These are phyloP conservation scores for Diachasma alloeum DNA, from an alignment of 1,140 invertebrate genomes.

Conservation along the genomic window DNA sequence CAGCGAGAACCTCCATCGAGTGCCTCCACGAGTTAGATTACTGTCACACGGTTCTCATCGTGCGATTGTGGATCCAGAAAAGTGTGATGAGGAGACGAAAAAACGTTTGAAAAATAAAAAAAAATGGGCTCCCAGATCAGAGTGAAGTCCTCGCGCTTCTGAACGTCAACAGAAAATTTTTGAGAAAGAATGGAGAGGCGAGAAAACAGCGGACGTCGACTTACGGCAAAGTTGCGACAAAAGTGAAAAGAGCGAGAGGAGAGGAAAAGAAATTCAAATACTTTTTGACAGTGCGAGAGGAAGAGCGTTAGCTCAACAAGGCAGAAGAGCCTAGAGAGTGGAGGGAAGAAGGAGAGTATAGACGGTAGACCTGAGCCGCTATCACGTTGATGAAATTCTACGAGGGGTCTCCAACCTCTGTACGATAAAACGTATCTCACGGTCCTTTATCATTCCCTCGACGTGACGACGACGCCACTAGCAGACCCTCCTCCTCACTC, in stretches of 20 bases:
- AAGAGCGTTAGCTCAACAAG: background rate
- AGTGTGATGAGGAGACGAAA: too few species aligned
- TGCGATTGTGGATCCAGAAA: too few species aligned
- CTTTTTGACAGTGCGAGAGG: background rate
- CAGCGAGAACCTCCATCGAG: background rate
- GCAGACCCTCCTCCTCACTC: background rate
- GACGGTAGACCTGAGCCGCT: constrained; percentile 30
- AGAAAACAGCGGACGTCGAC: too few species aligned
- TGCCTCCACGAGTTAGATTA: too few species aligned
- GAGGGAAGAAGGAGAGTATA: constrained; percentile 3
- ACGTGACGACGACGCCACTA: background rate
- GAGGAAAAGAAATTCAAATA: background rate
- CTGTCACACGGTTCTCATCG: too few species aligned
- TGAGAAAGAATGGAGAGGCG: too few species aligned
- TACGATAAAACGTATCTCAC: constrained; percentile 36
- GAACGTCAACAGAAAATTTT: too few species aligned
- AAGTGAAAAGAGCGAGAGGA: constrained; percentile 13
- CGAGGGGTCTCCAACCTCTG: constrained; percentile 30
- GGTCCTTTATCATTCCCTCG: constrained; percentile 23
- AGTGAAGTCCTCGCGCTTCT: too few species aligned
- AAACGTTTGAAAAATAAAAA: too few species aligned
- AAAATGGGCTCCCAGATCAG: too few species aligned
- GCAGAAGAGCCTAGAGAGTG: background rate
- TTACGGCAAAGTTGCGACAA: background rate
- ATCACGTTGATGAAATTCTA: constrained; percentile 46